These are phyloP conservation scores for Myathropa florea DNA, from an alignment of 2,888 invertebrate genomes.

Conservation along the genomic window DNA sequence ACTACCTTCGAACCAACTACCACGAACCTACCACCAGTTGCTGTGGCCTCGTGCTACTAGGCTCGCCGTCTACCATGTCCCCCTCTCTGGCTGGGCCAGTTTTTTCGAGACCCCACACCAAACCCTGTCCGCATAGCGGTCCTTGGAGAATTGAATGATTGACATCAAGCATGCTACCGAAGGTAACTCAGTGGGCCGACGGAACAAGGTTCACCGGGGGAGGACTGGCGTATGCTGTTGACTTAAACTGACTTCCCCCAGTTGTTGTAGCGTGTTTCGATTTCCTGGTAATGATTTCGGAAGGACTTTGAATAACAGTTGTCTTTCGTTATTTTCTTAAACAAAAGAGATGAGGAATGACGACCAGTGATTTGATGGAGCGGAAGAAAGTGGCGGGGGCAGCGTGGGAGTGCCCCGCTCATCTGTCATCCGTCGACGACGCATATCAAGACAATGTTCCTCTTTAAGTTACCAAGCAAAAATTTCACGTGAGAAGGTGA, in stretches of 20 bases:
- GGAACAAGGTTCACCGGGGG: background rate
- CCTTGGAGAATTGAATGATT: slow-evolving; percentile 18
- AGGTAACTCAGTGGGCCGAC: background rate
- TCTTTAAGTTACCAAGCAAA: background rate
- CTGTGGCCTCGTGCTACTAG: slow-evolving; percentile 41
- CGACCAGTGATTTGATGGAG: too few species aligned
- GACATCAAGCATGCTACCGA: background rate
- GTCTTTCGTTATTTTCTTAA: background rate
- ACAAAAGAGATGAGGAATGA: too few species aligned
- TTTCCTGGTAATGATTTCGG: background rate
- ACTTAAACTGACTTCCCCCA: background rate
- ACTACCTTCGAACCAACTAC: slow-evolving; percentile 34
- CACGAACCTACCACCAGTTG: slow-evolving; percentile 62
- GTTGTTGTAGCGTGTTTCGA: background rate
- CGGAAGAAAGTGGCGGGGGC: too few species aligned
- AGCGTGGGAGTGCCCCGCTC: background rate
- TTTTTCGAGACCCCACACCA: background rate
- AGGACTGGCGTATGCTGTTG: too few species aligned
- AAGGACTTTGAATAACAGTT: background rate
- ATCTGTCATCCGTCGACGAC: background rate
- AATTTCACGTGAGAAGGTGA: background rate
- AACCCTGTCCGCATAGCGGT: background rate
- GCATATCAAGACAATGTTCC: background rate
- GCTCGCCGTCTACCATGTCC: slow-evolving; percentile 22
- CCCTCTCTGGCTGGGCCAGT: background rate